Evolutionary conservation across 2,888 invertebrate species (phyloP).

Genomic region (Megamerina dolium): DNA sequence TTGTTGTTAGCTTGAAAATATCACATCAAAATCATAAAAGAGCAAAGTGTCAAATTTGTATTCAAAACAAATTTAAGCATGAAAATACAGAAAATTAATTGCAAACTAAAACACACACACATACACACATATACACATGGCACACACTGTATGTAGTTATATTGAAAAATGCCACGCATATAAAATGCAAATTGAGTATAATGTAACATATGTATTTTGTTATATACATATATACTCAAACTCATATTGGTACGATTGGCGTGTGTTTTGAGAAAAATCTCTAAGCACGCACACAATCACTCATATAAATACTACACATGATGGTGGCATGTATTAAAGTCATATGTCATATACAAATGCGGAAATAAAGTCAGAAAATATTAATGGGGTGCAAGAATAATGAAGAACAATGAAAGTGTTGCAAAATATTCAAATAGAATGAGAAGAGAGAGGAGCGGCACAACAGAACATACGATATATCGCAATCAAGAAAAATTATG

Average conservation of each 20-base stretch:
- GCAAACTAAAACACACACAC: constrained; percentile 16
- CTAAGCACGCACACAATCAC: too few species aligned
- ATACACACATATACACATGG: neutral
- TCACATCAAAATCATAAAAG: constrained; percentile 38
- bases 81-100: constrained; percentile 33
- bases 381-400: too few species aligned
- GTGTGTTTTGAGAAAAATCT: neutral
- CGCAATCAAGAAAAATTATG: neutral
- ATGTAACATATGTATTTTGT: neutral
- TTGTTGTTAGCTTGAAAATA: constrained; percentile 19
- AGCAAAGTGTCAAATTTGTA: constrained; percentile 38
- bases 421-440: constrained; percentile 20
- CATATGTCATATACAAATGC: neutral
- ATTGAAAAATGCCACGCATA: neutral
- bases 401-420: too few species aligned
- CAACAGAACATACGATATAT: neutral
- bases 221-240: too few species aligned
- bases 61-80: constrained; percentile 27
- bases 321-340: neutral
- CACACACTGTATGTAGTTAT: neutral
- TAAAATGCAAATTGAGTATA: neutral
- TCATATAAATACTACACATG: too few species aligned
- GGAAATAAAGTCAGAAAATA: constrained; percentile 16
- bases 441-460: neutral
- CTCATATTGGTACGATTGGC: neutral